Evolutionary conservation across 92 coral and sea anemone species (phyloP), one percentile per base, ranked within the genome.

Genomic region (Porites lobata): DNA sequence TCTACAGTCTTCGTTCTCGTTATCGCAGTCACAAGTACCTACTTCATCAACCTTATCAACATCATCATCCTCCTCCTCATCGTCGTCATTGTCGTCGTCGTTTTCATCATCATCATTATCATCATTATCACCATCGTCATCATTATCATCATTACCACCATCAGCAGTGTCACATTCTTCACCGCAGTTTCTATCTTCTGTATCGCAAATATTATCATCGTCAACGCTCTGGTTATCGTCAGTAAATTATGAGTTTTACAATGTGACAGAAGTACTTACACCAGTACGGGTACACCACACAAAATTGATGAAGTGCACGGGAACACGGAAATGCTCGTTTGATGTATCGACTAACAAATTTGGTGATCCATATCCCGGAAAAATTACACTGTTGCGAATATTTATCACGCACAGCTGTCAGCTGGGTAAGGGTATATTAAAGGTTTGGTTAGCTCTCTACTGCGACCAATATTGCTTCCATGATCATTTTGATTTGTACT

Each of bases 351-450:
- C 80, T 67, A 66, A 71, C 24, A 54, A 8, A 21, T 58, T 92
- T 22, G 90, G 90, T 24, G 66, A 92, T 79, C 94, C 94, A 0
- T 88, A 92, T 80, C 74, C 82, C 29, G 77, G 85, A 7, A 84
- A 78, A 13, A 69, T 78, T 9, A 62, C 89, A 13, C 66, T 59
- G 83, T 77, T 84, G 18, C 87, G 90, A 47, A 12, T 92, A 8
- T 84, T 38, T 19, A 64, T 92, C 54, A 77, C 69, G 64, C 72
- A 65, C 76, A 88, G 90, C 59, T 92, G 94, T 76, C 94, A 92
- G 63, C 87, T 85, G 73, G 90, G 94, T 92, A 84, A 26, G 87
- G 10, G 9, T 2, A 26, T 75, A 29, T 12, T 24, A 10, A 59
- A 69, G 20, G 76, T 38, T 67, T 67, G 43, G 11, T 4, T 22